A percentile compares a stretch with the other conserved stretches of the same genome.
Evolutionary conservation across 2,113 vertebrate species (phyloP).

Genomic region (Carassius auratus): DNA sequence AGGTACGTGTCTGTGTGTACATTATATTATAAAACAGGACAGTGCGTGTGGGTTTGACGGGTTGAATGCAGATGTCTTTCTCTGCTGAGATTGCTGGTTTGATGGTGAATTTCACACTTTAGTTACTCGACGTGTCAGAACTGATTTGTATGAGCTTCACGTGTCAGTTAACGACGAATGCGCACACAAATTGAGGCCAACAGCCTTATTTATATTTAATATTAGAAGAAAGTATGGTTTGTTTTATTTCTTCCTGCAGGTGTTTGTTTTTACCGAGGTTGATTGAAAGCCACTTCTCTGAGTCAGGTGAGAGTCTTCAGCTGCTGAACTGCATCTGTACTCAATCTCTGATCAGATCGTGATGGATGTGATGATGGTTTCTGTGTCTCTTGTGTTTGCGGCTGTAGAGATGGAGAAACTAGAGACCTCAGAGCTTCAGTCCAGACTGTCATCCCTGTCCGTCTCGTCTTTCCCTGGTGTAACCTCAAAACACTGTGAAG

Average conservation of each 20-base stretch:
- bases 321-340: not conserved
- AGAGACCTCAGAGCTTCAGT: conserved; percentile 77
- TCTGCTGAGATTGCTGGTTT: conserved; percentile 21
- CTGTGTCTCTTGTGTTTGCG: conserved; percentile 54
- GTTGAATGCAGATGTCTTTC: not conserved
- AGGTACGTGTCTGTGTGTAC: conserved; percentile 13
- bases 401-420: conserved; percentile 72
- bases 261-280: not conserved
- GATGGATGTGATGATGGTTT: not conserved
- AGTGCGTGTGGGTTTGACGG: not conserved
- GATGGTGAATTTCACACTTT: not conserved
- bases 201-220: not conserved
- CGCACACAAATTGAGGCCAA: not conserved
- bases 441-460: conserved; percentile 76
- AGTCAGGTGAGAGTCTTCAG: not conserved
- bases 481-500: conserved; percentile 70
- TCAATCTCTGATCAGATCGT: not conserved
- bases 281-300: not conserved
- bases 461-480: conserved; percentile 78
- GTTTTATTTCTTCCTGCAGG: not conserved
- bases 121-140: not conserved
- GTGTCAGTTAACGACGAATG: not conserved
- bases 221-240: not conserved
- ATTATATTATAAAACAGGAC: not conserved
- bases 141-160: not conserved